Conservation (phyloP, 2,113 vertebrate genomes). For the Chloropsis cyanopogon region DNA sequence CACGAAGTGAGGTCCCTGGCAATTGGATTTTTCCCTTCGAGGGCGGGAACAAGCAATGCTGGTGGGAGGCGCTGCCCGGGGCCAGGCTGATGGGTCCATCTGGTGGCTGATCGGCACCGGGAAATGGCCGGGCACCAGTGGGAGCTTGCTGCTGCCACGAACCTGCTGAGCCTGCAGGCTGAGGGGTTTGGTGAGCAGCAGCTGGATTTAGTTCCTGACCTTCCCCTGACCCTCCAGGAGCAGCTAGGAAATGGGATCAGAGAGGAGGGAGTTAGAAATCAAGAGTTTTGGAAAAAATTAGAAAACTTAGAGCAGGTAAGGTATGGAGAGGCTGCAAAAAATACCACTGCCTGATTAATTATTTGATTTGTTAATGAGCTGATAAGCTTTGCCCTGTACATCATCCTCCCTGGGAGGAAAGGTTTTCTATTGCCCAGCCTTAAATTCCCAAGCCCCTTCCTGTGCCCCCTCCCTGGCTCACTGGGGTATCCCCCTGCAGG, state of each 20-base stretch:
- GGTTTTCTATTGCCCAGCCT: background rate
- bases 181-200: background rate
- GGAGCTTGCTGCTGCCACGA: background rate
- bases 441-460: background rate
- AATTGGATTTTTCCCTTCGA: background rate
- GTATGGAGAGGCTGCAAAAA: background rate
- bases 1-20: too few species aligned
- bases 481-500: background rate
- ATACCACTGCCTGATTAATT: background rate
- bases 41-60: background rate
- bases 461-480: rapidly evolving
- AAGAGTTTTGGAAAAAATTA: background rate
- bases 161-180: background rate
- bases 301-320: background rate
- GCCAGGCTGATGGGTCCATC: background rate
- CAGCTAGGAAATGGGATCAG: background rate
- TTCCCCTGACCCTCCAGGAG: background rate
- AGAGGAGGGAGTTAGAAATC: background rate
- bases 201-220: background rate
- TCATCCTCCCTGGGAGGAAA: background rate
- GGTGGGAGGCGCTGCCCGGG: background rate
- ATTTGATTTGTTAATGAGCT: background rate
- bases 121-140: rapidly evolving
- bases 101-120: background rate
- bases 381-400: background rate